These are phyloP conservation scores for Drosophila anomalata DNA, from an alignment of 2,888 invertebrate genomes.

Conservation along the genomic window DNA sequence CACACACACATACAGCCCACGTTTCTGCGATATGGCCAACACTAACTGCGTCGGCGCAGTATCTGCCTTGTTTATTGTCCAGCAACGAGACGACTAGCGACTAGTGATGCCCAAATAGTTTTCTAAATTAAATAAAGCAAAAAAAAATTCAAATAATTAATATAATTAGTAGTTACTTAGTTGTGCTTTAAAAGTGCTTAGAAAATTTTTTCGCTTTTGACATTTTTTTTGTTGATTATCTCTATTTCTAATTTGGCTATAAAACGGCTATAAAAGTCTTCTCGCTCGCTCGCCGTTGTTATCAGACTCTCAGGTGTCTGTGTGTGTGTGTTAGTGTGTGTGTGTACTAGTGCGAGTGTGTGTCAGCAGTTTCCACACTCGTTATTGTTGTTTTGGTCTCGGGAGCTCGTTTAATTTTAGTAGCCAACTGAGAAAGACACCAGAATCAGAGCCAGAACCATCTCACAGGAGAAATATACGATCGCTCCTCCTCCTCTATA, in stretches of 20 bases:
- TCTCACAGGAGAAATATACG: not conserved
- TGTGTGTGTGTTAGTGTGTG: constrained; percentile 9
- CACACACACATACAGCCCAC: constrained; percentile 28
- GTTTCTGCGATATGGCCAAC: constrained; percentile 47
- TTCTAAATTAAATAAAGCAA: not conserved
- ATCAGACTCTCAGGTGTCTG: constrained; percentile 57
- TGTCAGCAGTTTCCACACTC: constrained; percentile 52
- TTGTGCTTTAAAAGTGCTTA: not conserved
- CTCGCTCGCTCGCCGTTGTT: constrained; percentile 63
- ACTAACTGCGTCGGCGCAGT: constrained; percentile 16
- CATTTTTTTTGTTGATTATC: not conserved
- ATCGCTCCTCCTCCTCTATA: not conserved
- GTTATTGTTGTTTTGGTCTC: constrained; percentile 28
- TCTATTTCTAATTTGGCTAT: not conserved
- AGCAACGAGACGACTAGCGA: constrained; percentile 38
- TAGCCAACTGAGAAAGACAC: constrained; percentile 19
- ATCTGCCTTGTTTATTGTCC: constrained; percentile 20
- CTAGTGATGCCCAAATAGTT: not conserved
- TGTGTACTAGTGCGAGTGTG: constrained; percentile 35
- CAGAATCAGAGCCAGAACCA: not conserved
- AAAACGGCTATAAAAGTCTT: not conserved
- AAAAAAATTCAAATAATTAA: not conserved
- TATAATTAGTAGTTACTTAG: not conserved
- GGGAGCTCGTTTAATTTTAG: constrained; percentile 40
- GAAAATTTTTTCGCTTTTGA: no score